A percentile compares a stretch with the other conserved stretches of the same genome.
These are phyloP conservation scores for Tachystola acroxantha DNA, from an alignment of 2,888 invertebrate genomes.

Conservation along the genomic window DNA sequence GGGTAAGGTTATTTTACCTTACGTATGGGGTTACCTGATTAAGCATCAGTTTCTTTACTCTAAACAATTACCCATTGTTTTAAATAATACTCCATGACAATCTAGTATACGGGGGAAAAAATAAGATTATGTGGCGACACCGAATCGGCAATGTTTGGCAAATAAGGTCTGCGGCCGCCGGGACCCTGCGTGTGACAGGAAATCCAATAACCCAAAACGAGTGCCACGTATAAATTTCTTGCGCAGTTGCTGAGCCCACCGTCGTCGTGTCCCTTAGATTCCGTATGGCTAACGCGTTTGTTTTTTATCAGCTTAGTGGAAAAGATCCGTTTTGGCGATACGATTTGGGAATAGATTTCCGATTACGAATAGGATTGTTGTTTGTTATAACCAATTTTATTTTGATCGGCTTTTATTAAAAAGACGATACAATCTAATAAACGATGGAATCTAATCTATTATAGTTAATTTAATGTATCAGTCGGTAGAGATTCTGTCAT, in stretches of 20 bases:
- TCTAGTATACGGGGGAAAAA: background rate
- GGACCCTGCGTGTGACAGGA: constrained; percentile 61
- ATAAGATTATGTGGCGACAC: constrained; percentile 18
- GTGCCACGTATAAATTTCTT: constrained; percentile 54
- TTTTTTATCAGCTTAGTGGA: constrained; percentile 11
- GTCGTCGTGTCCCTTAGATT: constrained; percentile 22
- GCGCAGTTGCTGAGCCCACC: constrained; percentile 31
- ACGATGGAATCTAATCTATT: too few relatives aligned
- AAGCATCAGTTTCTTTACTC: too few relatives aligned
- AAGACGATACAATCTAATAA: too few relatives aligned
- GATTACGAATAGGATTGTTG: constrained; percentile 1
- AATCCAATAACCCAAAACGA: constrained; percentile 67
- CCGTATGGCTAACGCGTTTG: constrained; percentile 19
- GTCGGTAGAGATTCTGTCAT: too few relatives aligned
- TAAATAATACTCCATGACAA: too few relatives aligned
- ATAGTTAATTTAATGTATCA: too few relatives aligned
- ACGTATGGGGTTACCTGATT: too few relatives aligned
- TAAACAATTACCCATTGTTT: too few relatives aligned
- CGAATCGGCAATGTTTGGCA: constrained; percentile 60
- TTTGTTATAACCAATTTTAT: too few relatives aligned
- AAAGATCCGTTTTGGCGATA: constrained; percentile 6
- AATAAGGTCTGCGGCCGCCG: constrained; percentile 53
- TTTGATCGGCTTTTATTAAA: too few relatives aligned
- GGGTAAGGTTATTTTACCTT: too few relatives aligned
- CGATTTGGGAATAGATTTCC: constrained; percentile 5